Evolutionary conservation across 2,797 vertebrate genomes (phyloP).

Genomic region (Pipistrellus pygmaeus): DNA sequence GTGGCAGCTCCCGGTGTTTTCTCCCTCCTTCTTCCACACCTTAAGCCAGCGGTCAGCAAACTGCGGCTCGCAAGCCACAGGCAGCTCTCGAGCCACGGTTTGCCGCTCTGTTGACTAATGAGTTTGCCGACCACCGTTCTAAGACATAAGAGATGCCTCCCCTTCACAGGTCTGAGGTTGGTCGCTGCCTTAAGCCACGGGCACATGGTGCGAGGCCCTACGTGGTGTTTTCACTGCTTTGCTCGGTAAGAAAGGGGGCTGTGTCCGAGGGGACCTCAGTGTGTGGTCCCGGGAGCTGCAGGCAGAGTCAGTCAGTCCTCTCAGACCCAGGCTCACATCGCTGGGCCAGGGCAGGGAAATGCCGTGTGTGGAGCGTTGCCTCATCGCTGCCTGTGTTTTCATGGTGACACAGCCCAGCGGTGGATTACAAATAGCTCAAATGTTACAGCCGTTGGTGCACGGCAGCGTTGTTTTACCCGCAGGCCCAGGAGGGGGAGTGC

Average conservation of each 20-base stretch:
- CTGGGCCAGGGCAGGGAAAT: slow-evolving; percentile 3
- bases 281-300: neutral
- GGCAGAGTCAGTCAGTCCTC: neutral
- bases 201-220: neutral
- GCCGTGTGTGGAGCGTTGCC: neutral
- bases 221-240: neutral
- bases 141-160: slow-evolving; percentile 40
- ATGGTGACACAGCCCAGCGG: neutral
- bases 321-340: neutral
- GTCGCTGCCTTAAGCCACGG: neutral
- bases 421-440: slow-evolving; percentile 50
- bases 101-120: too few relatives aligned
- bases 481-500: neutral
- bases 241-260: neutral
- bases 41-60: neutral
- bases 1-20: too few relatives aligned
- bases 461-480: neutral
- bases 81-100: too few relatives aligned
- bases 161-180: slow-evolving; percentile 37
- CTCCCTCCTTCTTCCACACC: neutral
- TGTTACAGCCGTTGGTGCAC: slow-evolving; percentile 24
- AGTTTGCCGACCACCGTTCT: neutral
- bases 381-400: slow-evolving; percentile 45
- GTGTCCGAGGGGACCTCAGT: neutral
- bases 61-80: too few relatives aligned